phyloP scores from a whole-genome alignment of 2,797 vertebrate species.

The Anniella stebbinsi region DNA sequence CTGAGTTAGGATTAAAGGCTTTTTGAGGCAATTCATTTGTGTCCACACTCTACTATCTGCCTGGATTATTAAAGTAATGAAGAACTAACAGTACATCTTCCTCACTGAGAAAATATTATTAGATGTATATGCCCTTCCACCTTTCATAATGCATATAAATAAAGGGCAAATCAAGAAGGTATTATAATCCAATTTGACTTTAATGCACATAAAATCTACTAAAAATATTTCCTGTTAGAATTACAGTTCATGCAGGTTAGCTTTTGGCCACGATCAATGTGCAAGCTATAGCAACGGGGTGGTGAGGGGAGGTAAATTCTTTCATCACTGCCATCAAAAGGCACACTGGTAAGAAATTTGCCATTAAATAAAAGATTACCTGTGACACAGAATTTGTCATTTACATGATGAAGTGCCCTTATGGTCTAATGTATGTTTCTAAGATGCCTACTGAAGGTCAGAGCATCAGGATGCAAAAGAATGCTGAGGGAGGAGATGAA shows the following conservation, averaged over 20 bases:
- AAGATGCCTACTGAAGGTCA: slow-evolving; percentile 62
- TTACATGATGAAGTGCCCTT: slow-evolving; percentile 61
- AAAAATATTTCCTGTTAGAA: slow-evolving; percentile 51
- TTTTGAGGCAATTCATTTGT: slow-evolving; percentile 54
- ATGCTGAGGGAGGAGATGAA: slow-evolving; percentile 52
- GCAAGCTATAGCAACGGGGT: slow-evolving; percentile 41
- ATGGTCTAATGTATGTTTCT: slow-evolving; percentile 48
- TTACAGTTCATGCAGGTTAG: slow-evolving; percentile 43
- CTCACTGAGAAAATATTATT: slow-evolving; percentile 50
- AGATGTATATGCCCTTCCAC: slow-evolving; percentile 36
- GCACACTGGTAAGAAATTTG: slow-evolving; percentile 53
- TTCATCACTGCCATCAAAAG: slow-evolving; percentile 65
- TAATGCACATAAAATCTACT: slow-evolving; percentile 59
- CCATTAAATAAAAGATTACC: slow-evolving; percentile 60
- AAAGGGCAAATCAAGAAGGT: slow-evolving; percentile 45
- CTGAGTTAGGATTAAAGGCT: slow-evolving; percentile 50
- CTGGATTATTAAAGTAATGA: slow-evolving; percentile 56
- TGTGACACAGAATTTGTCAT: slow-evolving; percentile 55
- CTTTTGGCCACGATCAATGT: slow-evolving; percentile 47
- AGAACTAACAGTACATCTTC: slow-evolving; percentile 27
- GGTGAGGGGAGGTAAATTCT: slow-evolving; percentile 40
- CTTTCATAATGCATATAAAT: slow-evolving; percentile 32
- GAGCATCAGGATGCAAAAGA: slow-evolving; percentile 50
- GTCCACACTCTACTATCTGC: slow-evolving; percentile 33
- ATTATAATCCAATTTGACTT: slow-evolving; percentile 52